Conservation (phyloP, 2,113 vertebrate species). For the Noturus placidus region DNA sequence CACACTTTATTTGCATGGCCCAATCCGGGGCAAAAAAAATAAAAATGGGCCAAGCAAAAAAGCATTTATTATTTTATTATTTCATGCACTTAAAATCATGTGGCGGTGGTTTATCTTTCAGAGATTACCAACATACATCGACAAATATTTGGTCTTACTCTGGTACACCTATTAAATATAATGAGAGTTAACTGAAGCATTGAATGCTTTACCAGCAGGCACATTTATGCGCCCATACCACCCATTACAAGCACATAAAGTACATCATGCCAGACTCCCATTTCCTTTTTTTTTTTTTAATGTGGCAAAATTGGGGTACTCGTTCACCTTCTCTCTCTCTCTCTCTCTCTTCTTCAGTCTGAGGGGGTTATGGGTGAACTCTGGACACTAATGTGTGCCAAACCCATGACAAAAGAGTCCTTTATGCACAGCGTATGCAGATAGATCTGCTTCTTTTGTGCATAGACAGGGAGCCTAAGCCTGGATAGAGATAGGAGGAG, state of each 20-base stretch:
- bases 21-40: background rate
- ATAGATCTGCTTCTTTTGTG: slow-evolving; percentile 78
- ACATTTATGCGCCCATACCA: slow-evolving; percentile 19
- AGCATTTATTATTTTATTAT: background rate
- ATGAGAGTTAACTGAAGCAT: background rate
- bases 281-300: slow-evolving; percentile 1
- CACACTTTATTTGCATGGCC: background rate
- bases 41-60: background rate
- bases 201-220: slow-evolving; percentile 1
- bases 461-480: slow-evolving; percentile 76
- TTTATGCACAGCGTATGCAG: slow-evolving; percentile 79
- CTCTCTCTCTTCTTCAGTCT: slow-evolving; percentile 48
- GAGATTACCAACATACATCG: background rate
- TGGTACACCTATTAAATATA: background rate
- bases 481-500: slow-evolving; percentile 63
- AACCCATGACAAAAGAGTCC: slow-evolving; percentile 78
- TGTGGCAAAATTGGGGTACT: slow-evolving; percentile 23
- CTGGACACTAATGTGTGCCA: slow-evolving; percentile 76
- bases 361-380: slow-evolving; percentile 45
- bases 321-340: slow-evolving; percentile 30
- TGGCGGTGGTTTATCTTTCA: background rate
- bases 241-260: background rate
- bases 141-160: background rate
- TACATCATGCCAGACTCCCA: slow-evolving; percentile 12
- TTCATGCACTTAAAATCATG: background rate